Base-by-base conservation (phyloP, 2,113 vertebrate genomes). In the Meleagris gallopavo region DNA sequence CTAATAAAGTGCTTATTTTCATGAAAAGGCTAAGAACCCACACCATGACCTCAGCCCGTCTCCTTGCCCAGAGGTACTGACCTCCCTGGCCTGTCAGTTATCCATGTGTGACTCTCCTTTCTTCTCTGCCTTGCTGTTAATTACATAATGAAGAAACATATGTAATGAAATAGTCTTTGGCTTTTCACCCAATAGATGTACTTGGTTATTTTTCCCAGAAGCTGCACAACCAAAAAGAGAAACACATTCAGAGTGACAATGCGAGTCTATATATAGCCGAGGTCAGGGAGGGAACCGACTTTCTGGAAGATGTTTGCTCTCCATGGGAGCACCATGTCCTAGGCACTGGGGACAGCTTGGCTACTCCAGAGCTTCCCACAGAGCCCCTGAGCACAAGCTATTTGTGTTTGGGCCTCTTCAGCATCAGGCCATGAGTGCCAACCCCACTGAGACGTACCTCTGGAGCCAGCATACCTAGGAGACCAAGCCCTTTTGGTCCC, bases 381-480 rank as follows among this genome's bases (percentile, higher is more conserved):
- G 74, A 10, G 24, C 6, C 30, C 41, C 5, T 1, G 0, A 65
- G 27, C 38, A 69, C 15, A 27, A 32, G 21, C 34, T 29, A 13
- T 55, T 76, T 48, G 16, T 36, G 55, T 24, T 13, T 61, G 69
- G 4, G 7, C 55, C 84, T 91, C 64, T 88, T 48, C 70, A 76
- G 3, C 6, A 38, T 22, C 25, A 50, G 24, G 13, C 45, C n/a
- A 27, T 34, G 22, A 6, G 6, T 19, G n/a, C 22, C 67, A 70
- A 16, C 24, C 52, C 8, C 6, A 40, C 41, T 32, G 4, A 41
- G 30, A 38, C 0, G 1, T 11, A 18, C 30, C 13, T 40, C 57
- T 64, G 0, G 1, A 67, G 54, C 14, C 0, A 2, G 12, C 0
- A 0, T 0, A 3, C 14, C 7, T 2, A 1, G 32, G 19, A 58